These are phyloP conservation scores for Vanessa tameamea DNA, from an alignment of 1,140 invertebrate species.

Conservation along the genomic window DNA sequence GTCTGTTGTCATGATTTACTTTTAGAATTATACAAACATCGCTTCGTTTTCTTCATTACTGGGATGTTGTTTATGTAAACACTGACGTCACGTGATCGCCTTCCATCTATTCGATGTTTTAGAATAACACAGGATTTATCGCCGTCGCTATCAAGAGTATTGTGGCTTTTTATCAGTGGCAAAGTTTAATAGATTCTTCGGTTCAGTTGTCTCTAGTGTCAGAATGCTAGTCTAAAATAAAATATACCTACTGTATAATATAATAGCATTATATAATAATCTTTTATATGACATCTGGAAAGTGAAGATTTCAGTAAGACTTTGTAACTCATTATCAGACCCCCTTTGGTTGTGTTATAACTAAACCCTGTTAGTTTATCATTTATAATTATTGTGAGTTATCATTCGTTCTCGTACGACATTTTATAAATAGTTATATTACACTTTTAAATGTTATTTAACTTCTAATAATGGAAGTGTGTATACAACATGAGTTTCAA, in stretches of 20 bases:
- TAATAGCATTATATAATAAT: no score
- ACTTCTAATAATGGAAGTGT: conserved; percentile 9
- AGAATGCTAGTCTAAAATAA: no score
- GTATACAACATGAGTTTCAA: conserved; percentile 7
- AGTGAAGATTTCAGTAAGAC: no score
- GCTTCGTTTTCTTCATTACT: conserved; percentile 5
- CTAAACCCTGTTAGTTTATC: background rate
- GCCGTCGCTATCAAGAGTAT: background rate
- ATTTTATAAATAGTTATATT: background rate
- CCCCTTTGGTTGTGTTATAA: background rate
- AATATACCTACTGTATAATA: no score
- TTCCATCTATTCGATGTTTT: background rate
- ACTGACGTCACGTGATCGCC: background rate
- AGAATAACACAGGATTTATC: background rate
- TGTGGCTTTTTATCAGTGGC: background rate
- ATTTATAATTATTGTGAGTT: background rate
- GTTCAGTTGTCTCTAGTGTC: no score
- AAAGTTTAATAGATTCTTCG: background rate
- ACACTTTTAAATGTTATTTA: background rate
- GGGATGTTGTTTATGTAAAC: background rate
- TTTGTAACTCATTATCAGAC: no score
- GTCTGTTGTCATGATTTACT: conserved; percentile 46
- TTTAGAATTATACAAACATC: conserved; percentile 37
- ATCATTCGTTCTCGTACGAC: background rate
- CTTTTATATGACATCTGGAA: no score